A percentile compares a stretch with the other conserved stretches of the same genome.
phyloP scores from a whole-genome alignment of 2,888 invertebrate genomes.

The Odontomyia ornata region DNA sequence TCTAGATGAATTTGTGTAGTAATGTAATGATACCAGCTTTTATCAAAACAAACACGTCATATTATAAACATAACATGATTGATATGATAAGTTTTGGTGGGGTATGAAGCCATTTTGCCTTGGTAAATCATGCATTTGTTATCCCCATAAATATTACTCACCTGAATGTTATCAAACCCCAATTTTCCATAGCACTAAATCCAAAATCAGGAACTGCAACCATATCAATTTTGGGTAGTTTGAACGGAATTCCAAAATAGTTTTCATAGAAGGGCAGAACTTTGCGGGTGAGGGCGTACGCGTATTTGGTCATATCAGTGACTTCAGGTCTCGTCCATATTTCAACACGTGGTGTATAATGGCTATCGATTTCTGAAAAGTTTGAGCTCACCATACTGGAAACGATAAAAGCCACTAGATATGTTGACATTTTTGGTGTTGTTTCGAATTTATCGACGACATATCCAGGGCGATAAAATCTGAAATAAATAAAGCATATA shows the following conservation, averaged over 20 bases:
- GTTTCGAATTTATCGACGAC: slow-evolving; percentile 71
- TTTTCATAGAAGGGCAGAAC: slow-evolving; percentile 72
- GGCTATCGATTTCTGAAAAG: slow-evolving; percentile 56
- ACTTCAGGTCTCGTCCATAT: slow-evolving; percentile 62
- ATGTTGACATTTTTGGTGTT: slow-evolving; percentile 79
- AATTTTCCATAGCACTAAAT: slow-evolving; percentile 78
- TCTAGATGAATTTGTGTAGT: too few species aligned
- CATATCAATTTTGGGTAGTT: slow-evolving; percentile 74
- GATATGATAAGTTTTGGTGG: too few species aligned
- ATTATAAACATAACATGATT: not conserved
- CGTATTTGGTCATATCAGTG: slow-evolving; percentile 64
- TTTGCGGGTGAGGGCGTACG: slow-evolving; percentile 68
- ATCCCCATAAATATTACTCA: slow-evolving; percentile 53
- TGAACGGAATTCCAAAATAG: slow-evolving; percentile 72
- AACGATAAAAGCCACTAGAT: slow-evolving; percentile 74
- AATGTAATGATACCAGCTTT: too few species aligned
- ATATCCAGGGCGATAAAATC: slow-evolving; percentile 65
- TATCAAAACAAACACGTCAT: too few species aligned
- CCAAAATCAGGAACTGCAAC: slow-evolving; percentile 78
- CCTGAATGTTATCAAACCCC: slow-evolving; percentile 71
- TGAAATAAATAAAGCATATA: slow-evolving; percentile 46
- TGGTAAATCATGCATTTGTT: not conserved
- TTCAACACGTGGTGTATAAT: slow-evolving; percentile 59
- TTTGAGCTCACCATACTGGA: slow-evolving; percentile 65
- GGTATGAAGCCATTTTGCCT: too few species aligned